Evolutionary conservation across 2,888 invertebrate species (phyloP), one percentile per base, ranked within the genome.

Genomic region (Petrolisthes cinctipes): DNA sequence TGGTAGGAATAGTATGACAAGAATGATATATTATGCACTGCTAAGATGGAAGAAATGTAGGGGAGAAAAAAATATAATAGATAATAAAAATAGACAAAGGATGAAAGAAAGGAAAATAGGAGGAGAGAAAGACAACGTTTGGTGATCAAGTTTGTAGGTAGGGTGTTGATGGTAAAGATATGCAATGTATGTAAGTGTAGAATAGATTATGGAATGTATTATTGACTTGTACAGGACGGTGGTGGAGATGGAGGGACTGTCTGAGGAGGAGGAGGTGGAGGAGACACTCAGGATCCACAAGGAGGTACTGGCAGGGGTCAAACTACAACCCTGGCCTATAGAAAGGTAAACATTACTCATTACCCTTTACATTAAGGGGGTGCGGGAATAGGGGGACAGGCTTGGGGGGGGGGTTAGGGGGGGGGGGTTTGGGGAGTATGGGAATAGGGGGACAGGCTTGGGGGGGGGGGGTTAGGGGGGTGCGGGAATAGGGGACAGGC

Each of bases 281-380:
- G 97, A 97, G 93, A 97, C 97, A 92, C 96, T 98, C 89, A 95
- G 96, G 91, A 93, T 98, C 61, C 97, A 98, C 93, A 98, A 98
- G 92, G 98, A 98, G 93, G 97, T 98, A 0, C 94, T 98, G 90
- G 95, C 96, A 91, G 96, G 96, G 78, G 96, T 97, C 14, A 97
- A 97, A 84, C 91, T 89, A n/a, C 92, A 93, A 90, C 92, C 92
- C 0, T 93, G 93, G 93, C 91, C 91, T 76, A 92, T 93, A 91
- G 91, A 91, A 75, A 92, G 92, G 89, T 91, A 84, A 83, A 71
- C 37, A 37, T 37, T 37, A 37, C 37, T 37, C 37, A 37, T 37
- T 37, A 1, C 37, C 37, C 37, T 1, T 37, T 37, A 37, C 2
- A 37, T 37, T 37, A 37, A n/a, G n/a, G n/a, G n/a, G n/a, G n/a